A percentile compares a stretch with the other conserved stretches of the same genome.
Evolutionary conservation across 2,888 invertebrate genomes (phyloP).

Genomic region (Eilema griseolum): DNA sequence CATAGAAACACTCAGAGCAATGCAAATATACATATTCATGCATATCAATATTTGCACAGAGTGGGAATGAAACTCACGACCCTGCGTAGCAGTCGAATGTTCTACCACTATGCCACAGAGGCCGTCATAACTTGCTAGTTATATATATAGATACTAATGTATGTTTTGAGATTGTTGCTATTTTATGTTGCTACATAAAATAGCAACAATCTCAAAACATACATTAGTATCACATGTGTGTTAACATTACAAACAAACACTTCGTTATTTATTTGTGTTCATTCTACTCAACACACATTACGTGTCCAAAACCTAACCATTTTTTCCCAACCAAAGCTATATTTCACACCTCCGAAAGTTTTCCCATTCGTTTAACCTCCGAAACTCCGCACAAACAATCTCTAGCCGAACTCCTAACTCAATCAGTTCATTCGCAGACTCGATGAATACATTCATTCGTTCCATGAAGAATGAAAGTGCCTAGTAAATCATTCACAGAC

Average conservation of each 20-base stretch:
- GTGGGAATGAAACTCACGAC: too few relatives aligned
- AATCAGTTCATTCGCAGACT: constrained; percentile 33
- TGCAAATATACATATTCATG: too few relatives aligned
- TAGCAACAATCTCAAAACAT: too few relatives aligned
- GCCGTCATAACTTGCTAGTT: too few relatives aligned
- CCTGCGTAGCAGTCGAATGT: too few relatives aligned
- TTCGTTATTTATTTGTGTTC: background rate
- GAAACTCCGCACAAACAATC: constrained; percentile 21
- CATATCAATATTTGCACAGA: too few relatives aligned
- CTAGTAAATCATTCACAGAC: constrained; percentile 62
- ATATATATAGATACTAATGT: too few relatives aligned
- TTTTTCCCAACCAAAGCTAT: constrained; percentile 5
- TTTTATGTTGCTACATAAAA: too few relatives aligned
- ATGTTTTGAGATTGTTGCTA: too few relatives aligned
- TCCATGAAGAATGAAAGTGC: constrained; percentile 56
- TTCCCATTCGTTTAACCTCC: constrained; percentile 19
- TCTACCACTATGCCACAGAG: too few relatives aligned
- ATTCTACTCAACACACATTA: background rate
- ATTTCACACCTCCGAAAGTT: constrained; percentile 19
- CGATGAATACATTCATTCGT: constrained; percentile 34
- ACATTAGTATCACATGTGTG: too few relatives aligned
- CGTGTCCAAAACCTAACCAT: constrained; percentile 1
- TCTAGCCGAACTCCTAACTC: constrained; percentile 26
- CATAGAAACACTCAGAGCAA: too few relatives aligned
- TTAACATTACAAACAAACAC: background rate